Conservation (phyloP, 2,888 invertebrate genomes). For the Platycnemis pennipes region DNA sequence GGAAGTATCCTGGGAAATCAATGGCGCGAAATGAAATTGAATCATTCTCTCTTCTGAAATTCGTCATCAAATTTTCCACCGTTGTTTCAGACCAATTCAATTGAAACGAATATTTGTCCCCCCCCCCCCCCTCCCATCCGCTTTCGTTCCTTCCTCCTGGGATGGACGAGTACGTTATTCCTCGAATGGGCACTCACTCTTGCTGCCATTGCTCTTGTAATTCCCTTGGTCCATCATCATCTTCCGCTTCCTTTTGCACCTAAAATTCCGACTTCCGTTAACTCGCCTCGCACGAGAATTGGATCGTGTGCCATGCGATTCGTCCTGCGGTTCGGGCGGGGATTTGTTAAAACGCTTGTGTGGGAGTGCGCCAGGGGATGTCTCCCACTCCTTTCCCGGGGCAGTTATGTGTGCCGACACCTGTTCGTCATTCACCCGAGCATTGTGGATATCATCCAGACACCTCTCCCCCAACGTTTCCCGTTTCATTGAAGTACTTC, state of each 20-base stretch:
- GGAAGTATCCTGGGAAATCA: not conserved
- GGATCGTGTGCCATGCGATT: no score
- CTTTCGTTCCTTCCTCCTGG: not conserved
- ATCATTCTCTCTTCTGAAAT: not conserved
- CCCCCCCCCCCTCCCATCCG: not conserved
- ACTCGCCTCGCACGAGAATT: no score
- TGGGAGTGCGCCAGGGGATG: no score
- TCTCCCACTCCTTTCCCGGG: no score
- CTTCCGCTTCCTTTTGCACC: not conserved
- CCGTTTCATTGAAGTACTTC: not conserved
- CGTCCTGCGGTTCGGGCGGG: no score
- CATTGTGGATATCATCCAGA: not conserved
- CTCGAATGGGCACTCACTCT: not conserved
- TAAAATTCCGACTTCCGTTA: no score
- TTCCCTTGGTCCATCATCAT: not conserved
- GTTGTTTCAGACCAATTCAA: not conserved
- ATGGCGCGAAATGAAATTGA: not conserved
- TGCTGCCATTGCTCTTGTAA: not conserved
- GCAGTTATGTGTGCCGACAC: not conserved
- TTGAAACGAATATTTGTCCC: not conserved
- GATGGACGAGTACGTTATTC: not conserved
- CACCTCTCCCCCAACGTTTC: not conserved
- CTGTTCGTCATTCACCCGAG: not conserved
- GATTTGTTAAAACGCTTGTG: no score
- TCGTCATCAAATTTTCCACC: not conserved